phyloP scores from a whole-genome alignment of 2,888 invertebrate genomes.

The Vesta saturnalis region DNA sequence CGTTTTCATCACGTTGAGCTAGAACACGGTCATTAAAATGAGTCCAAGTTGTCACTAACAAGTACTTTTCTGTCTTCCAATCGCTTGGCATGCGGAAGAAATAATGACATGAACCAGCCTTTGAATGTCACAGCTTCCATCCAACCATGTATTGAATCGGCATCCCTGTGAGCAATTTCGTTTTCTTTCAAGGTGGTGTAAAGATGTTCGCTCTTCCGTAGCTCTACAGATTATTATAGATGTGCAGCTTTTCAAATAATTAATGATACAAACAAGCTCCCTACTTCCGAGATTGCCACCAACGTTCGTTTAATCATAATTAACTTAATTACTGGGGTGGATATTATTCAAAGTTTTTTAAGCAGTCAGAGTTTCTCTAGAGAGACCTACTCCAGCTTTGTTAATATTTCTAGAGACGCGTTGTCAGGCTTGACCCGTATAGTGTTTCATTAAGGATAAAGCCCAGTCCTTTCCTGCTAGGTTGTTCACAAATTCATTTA shows the following conservation, averaged over 20 bases:
- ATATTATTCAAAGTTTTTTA: background rate
- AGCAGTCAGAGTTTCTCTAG: background rate
- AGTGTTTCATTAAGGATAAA: slow-evolving; percentile 37
- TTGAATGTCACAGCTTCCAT: too few relatives aligned
- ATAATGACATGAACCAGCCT: background rate
- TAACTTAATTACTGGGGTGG: background rate
- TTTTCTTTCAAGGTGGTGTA: slow-evolving; percentile 51
- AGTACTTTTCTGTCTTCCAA: background rate
- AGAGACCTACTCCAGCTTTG: background rate
- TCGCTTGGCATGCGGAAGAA: background rate
- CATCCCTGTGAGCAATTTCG: slow-evolving; percentile 22
- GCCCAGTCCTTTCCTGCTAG: slow-evolving; percentile 42
- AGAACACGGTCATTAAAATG: background rate
- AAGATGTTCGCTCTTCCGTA: slow-evolving; percentile 38
- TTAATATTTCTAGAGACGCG: slow-evolving; percentile 27
- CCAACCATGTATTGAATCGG: background rate
- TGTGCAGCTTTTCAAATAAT: slow-evolving; percentile 46
- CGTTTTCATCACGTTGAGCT: background rate
- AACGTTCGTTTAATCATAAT: background rate
- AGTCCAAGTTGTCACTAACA: background rate
- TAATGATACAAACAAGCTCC: slow-evolving; percentile 43
- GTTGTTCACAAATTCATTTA: slow-evolving; percentile 42
- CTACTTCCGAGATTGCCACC: too few relatives aligned
- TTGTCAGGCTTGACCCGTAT: slow-evolving; percentile 36
- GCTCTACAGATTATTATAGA: slow-evolving; percentile 49